Percentiles rank a stretch among this genome's conserved stretches.
Conservation (phyloP, 2,113 vertebrate species). For the Sebastes fasciatus region DNA sequence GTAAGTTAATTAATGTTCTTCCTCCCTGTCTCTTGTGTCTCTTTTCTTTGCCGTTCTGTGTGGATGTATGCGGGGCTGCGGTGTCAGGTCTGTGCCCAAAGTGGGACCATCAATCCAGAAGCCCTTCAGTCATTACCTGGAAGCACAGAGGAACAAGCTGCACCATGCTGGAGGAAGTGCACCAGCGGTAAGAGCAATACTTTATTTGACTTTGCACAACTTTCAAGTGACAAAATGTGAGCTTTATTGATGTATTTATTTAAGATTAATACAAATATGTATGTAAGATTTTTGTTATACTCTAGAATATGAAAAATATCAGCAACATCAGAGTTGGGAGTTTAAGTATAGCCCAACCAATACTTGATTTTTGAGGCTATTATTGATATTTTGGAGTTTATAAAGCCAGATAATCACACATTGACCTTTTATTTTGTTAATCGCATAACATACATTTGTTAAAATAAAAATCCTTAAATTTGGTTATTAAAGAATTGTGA, state of each 20-base stretch:
- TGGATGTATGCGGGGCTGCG: slow-evolving; percentile 54
- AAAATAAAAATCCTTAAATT: neutral
- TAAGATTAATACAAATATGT: neutral
- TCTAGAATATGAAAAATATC: neutral
- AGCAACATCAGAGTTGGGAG: neutral
- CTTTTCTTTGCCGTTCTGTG: slow-evolving; percentile 40
- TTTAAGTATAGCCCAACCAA: neutral
- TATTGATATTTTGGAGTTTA: neutral
- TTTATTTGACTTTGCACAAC: neutral
- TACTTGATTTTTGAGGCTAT: neutral
- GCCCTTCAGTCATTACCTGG: slow-evolving; percentile 97
- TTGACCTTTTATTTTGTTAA: neutral
- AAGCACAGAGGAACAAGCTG: slow-evolving; percentile 96
- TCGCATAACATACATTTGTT: too few relatives aligned
- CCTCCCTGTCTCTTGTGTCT: slow-evolving; percentile 13
- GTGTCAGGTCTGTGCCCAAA: slow-evolving; percentile 90
- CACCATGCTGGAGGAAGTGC: slow-evolving; percentile 87
- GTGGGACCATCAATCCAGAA: slow-evolving; percentile 96
- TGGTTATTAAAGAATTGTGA: too few relatives aligned
- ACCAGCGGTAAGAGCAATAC: slow-evolving; percentile 87
- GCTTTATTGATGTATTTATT: neutral
- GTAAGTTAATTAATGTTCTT: slow-evolving; percentile 84
- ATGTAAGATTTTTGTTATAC: neutral
- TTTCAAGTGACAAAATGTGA: neutral
- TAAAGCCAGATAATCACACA: neutral